Base-by-base conservation (phyloP, 1,140 invertebrate genomes). In the Rhizoglyphus robini region DNA sequence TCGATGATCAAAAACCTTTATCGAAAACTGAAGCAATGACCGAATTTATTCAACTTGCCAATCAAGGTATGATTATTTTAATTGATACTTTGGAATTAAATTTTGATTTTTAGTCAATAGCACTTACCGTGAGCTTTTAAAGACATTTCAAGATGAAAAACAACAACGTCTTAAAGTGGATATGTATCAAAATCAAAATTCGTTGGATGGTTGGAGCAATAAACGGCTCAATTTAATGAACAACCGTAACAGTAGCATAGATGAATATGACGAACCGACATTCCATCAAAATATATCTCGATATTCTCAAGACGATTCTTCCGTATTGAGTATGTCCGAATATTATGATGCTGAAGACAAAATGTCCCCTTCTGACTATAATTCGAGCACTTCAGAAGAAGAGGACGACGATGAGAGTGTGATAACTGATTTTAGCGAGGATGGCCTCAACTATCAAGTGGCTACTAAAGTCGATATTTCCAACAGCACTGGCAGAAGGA, bases 311-410 rank as follows among this genome's bases (percentile, higher is more conserved):
- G 77, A 77, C 61, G 86, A 84, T 72, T 86, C 85, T 41, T 85
- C 84, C 8, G 85, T 83, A 68, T 79, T 86, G n/a, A 86, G 84
- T 64, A 83, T 84, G n/a, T 87, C 86, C 0, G 87, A 89, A 74
- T 88, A 87, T 77, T 88, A 85, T 74, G 87, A 88, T 76, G 87
- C 87, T n/a, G 83, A 86, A 74, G 86, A 88, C 67, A 73, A 77
- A 62, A 69, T 74, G 3, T 51, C 48, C 23, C 69, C 70, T 18
- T 74, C 73, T 68, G 58, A 60, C 27, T 60, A 60, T 46, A 60
- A 60, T 60, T 60, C 58, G 15, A 74, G 75, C 25, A 74, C 76
- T 13, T 77, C 76, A 1, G 76, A 76, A 46, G 78, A 79, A 71
- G 77, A 67, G 36, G 68, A 68, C 5, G 63, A 70, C 23, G 67